phyloP scores from a whole-genome alignment of 1,140 invertebrate genomes.

The Lepidurus arcticus region DNA sequence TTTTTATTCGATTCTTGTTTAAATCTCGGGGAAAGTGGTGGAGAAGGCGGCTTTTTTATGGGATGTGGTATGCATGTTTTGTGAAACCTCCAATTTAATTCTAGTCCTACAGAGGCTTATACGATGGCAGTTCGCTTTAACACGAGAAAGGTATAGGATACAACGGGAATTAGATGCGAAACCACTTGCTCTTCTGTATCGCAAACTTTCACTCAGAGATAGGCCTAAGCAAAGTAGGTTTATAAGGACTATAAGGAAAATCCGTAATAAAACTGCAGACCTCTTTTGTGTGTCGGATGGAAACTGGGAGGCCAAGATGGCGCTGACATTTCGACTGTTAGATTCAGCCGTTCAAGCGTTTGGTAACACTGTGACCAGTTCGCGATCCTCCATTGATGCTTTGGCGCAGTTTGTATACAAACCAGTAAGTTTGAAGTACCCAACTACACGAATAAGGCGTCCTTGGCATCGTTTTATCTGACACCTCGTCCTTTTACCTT shows the following conservation, averaged over 20 bases:
- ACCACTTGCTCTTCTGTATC: neutral
- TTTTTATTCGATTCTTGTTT: too few species aligned
- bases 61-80: neutral
- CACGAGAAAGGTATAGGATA: neutral
- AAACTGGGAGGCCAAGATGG: neutral
- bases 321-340: too few species aligned
- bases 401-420: too few species aligned
- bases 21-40: neutral
- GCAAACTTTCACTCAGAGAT: neutral
- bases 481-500: neutral
- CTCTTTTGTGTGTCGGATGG: neutral
- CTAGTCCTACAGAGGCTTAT: neutral
- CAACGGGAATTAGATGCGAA: neutral
- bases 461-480: too few species aligned
- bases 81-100: neutral
- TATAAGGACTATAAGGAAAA: neutral
- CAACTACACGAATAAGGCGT: too few species aligned
- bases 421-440: too few species aligned
- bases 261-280: neutral
- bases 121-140: neutral
- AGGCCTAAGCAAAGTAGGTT: slow-evolving; percentile 3
- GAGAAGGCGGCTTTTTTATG: neutral
- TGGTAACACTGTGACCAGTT: too few species aligned
- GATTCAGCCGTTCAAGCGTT: too few species aligned
- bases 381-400: too few species aligned